These are phyloP conservation scores for Tipula vernalis DNA, from an alignment of 2,888 invertebrate species.

Conservation along the genomic window DNA sequence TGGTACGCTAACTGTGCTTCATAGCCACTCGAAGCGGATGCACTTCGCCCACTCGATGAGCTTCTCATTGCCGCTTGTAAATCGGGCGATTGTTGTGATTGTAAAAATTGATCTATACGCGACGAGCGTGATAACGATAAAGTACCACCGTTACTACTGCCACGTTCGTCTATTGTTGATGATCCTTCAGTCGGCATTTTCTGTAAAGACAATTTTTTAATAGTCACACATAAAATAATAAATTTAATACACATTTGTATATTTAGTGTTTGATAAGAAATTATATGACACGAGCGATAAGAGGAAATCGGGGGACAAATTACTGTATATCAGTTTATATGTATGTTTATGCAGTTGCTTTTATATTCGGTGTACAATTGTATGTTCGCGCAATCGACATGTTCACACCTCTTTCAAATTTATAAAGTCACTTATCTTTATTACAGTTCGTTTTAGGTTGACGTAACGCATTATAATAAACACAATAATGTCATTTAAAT, in stretches of 20 bases:
- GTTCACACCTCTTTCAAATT: background rate
- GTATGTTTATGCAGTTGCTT: background rate
- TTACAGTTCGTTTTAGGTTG: background rate
- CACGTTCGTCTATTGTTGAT: conserved; percentile 25
- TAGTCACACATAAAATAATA: background rate
- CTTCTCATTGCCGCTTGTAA: conserved; percentile 19
- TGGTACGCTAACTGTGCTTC: conserved; percentile 56
- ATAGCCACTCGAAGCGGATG: conserved; percentile 41
- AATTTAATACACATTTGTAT: background rate
- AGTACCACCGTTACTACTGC: conserved; percentile 13
- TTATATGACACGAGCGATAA: background rate
- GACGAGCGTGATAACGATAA: conserved; percentile 34
- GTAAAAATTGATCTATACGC: conserved; percentile 48
- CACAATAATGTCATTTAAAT: background rate
- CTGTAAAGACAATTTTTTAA: background rate
- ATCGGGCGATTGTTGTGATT: conserved; percentile 28
- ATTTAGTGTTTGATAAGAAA: background rate
- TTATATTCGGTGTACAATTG: background rate
- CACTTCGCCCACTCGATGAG: conserved; percentile 39
- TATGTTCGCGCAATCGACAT: background rate
- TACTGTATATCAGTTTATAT: background rate
- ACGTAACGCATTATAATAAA: background rate
- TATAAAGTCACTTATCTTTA: background rate
- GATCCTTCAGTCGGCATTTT: conserved; percentile 29
- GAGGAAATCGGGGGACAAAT: background rate